Evolutionary conservation across 1,140 invertebrate genomes (phyloP).

Genomic region (Hypothenemus hampei): DNA sequence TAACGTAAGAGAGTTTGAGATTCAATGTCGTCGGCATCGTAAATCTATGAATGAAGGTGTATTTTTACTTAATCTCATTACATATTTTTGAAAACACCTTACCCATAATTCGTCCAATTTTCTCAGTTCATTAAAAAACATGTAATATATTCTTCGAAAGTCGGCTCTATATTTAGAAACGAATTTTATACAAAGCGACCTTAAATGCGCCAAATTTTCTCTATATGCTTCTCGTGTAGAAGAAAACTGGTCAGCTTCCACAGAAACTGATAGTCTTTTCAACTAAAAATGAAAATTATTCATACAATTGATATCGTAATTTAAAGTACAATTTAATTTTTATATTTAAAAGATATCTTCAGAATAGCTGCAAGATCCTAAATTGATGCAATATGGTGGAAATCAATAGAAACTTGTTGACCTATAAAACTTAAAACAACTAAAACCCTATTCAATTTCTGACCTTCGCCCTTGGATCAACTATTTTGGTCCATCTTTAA

Average conservation of each 20-base stretch:
- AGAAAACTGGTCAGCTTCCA: conserved; percentile 25
- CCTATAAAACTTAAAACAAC: too few species aligned
- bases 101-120: conserved; percentile 27
- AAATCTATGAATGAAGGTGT: conserved; percentile 8
- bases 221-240: conserved; percentile 10
- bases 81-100: background rate
- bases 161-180: conserved; percentile 19
- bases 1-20: conserved; percentile 10
- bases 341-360: too few species aligned
- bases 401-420: too few species aligned
- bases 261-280: conserved; percentile 21
- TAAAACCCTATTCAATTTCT: too few species aligned
- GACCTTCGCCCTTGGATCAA: too few species aligned
- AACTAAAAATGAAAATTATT: conserved; percentile 11
- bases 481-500: too few species aligned
- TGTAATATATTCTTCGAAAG: conserved; percentile 21
- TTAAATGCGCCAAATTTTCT: conserved; percentile 11
- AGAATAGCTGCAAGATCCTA: too few species aligned
- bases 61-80: conserved; percentile 4
- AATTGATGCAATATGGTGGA: too few species aligned
- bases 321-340: background rate
- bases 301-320: background rate
- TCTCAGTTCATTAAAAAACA: conserved; percentile 26
- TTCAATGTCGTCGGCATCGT: conserved; percentile 20
- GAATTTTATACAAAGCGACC: conserved; percentile 25